phyloP scores from a whole-genome alignment of 2,113 vertebrate genomes.

The Notarius lentiginosus region DNA sequence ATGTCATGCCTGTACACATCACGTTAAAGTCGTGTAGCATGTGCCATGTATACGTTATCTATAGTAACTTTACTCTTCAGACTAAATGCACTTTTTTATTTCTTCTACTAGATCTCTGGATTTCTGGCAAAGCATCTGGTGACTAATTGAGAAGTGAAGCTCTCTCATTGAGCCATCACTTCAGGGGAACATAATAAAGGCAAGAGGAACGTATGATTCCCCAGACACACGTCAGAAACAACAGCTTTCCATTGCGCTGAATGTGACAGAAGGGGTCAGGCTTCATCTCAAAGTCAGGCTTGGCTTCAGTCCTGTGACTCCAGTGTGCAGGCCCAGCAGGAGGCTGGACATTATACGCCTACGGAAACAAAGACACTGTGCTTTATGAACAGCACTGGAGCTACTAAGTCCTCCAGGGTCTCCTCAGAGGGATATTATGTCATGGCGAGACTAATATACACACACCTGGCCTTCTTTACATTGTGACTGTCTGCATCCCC shows the following conservation, averaged over 20 bases:
- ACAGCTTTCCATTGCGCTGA: slow-evolving; percentile 21
- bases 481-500: slow-evolving; percentile 1
- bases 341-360: slow-evolving; percentile 21
- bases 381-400: slow-evolving; percentile 8
- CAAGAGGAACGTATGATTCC: slow-evolving; percentile 6
- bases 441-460: slow-evolving; percentile 1
- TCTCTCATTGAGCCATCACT: slow-evolving; percentile 26
- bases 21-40: not conserved
- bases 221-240: slow-evolving; percentile 36
- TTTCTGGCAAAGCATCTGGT: slow-evolving; percentile 42
- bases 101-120: not conserved
- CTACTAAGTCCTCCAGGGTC: slow-evolving; percentile 38
- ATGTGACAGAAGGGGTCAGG: slow-evolving; percentile 43
- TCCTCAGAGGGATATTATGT: not conserved
- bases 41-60: not conserved
- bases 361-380: slow-evolving; percentile 35
- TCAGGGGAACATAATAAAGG: not conserved
- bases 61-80: not conserved
- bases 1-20: not conserved
- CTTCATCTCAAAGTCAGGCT: slow-evolving; percentile 38
- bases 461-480: slow-evolving; percentile 27
- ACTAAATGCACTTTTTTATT: not conserved
- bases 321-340: slow-evolving; percentile 12
- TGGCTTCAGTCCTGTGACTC: slow-evolving; percentile 33
- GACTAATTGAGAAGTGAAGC: slow-evolving; percentile 33